Evolutionary conservation across 2,888 invertebrate genomes (phyloP).

Genomic region (Mimachlamys varia): DNA sequence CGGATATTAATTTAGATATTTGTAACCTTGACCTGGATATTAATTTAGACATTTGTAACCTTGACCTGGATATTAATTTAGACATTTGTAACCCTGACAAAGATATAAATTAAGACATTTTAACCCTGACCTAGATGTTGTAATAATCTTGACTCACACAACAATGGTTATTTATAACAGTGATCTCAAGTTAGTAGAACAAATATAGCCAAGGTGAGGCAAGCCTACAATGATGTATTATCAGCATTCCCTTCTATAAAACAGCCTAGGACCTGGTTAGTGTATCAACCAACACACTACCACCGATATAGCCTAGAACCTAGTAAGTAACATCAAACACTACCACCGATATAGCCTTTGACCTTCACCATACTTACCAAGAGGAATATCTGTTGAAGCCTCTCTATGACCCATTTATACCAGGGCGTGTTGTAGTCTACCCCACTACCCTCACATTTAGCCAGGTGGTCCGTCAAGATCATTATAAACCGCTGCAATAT

Average conservation of each 20-base stretch:
- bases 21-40: too few species aligned
- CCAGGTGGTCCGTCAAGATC: constrained; percentile 97
- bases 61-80: neutral
- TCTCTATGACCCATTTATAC: constrained; percentile 97
- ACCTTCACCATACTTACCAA: constrained; percentile 84
- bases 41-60: neutral
- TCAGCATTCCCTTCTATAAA: too few species aligned
- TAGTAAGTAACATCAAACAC: neutral
- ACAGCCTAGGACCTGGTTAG: too few species aligned
- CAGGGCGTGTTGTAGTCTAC: constrained; percentile 96
- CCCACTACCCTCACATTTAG: constrained; percentile 95
- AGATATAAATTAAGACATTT: neutral
- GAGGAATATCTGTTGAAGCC: constrained; percentile 96
- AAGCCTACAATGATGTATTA: neutral
- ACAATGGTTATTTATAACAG: too few species aligned
- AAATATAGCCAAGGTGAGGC: too few species aligned
- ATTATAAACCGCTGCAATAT: constrained; percentile 93
- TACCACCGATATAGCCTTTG: neutral
- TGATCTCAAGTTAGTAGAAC: too few species aligned
- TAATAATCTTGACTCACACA: too few species aligned
- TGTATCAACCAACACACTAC: too few species aligned
- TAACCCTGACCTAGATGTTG: neutral
- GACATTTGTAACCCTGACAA: neutral
- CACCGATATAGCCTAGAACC: neutral
- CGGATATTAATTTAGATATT: too few species aligned